Base-by-base conservation (phyloP, 2,113 vertebrate species). In the Penelope pileata region DNA sequence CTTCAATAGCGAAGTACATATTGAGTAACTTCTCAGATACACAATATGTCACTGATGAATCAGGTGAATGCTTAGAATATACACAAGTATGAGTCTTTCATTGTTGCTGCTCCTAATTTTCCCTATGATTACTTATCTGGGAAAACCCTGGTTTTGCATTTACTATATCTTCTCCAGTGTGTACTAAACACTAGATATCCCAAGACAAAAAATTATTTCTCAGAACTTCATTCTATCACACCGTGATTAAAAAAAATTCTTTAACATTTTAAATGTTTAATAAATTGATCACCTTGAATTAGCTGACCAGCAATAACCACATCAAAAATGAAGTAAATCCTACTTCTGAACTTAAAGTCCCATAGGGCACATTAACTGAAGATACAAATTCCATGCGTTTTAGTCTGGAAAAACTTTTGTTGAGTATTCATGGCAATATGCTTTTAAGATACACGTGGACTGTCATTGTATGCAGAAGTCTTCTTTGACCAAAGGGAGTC, bases 21-120 rank as follows among this genome's bases (percentile, higher is more conserved):
- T 7, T n/a, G 0, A 34, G 17, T 8, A 82, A 10, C 23, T 30
- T 27, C 36, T 26, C 36, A 4, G 4, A 5, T 16, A 36, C 8
- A 3, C 15, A 75, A 13, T 32, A 36, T 2, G 2, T 5, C 23
- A 63, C 19, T 51, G 26, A 5, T 18, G 8, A 90, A 23, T 15
- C 29, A 67, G 8, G 3, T 72, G 32, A 59, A 62, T 3, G 2
- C 23, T 76, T 32, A 38, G 27, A 32, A 45, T 38, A 43, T 26
- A 56, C 26, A 4, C 1, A 74, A 43, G 3, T 3, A 12, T 2
- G 6, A 81, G 5, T 15, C 3, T 76, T 32, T 23, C 19, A 50
- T 19, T 50, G 10, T 29, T 51, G 10, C 16, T 56, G 42, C 67
- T 82, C 27, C 29, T 11, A 43, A 5, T 56, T 78, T 81, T 19